Percentiles rank a stretch among this genome's conserved stretches.
phyloP scores from a whole-genome alignment of 1,140 invertebrate genomes.

The Eupristina koningsbergeri region DNA sequence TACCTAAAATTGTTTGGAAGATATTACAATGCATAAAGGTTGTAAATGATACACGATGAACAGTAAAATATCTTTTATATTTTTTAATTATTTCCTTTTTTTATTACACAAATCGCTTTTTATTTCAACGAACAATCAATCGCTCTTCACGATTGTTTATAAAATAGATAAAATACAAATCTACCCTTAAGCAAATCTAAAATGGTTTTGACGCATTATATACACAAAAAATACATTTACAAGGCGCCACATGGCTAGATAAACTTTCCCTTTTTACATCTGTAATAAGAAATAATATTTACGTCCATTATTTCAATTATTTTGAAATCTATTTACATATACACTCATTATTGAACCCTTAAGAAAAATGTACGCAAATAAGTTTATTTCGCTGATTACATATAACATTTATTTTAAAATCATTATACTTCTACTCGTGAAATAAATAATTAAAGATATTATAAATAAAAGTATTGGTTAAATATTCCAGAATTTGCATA shows the following conservation, averaged over 20 bases:
- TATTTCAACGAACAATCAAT: constrained; percentile 34
- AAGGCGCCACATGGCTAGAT: constrained; percentile 44
- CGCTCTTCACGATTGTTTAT: neutral
- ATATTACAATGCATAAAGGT: neutral
- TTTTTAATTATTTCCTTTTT: constrained; percentile 24
- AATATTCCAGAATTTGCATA: neutral
- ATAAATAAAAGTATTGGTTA: neutral
- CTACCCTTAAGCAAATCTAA: constrained; percentile 37
- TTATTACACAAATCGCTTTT: constrained; percentile 41
- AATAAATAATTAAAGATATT: neutral
- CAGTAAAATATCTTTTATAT: neutral
- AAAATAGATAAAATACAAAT: constrained; percentile 32
- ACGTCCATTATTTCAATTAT: constrained; percentile 16
- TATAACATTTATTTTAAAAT: neutral
- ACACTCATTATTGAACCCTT: neutral
- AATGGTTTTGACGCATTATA: constrained; percentile 42
- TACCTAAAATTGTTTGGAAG: neutral
- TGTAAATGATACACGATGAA: neutral
- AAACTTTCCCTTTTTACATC: constrained; percentile 6
- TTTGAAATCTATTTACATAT: constrained; percentile 47
- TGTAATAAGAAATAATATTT: neutral
- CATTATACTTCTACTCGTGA: neutral
- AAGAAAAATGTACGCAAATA: constrained; percentile 1
- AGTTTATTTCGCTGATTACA: neutral
- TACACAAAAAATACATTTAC: constrained; percentile 49